phyloP scores from a whole-genome alignment of 2,113 vertebrate genomes.

The Muscicapa adusta region DNA sequence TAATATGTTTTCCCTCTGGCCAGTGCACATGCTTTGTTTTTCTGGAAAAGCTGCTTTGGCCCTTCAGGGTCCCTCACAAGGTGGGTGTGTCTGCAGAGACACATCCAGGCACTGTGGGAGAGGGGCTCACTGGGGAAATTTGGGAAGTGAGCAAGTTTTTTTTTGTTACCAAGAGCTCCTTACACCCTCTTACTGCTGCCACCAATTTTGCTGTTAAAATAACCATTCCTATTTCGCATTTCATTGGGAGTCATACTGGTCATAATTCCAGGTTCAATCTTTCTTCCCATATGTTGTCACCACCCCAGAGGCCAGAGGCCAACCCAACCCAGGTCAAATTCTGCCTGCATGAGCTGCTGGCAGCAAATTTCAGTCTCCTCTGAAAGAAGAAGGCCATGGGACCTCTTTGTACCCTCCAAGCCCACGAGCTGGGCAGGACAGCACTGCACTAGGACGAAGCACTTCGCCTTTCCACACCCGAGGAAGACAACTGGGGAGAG shows the following conservation, averaged over 20 bases:
- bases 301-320: accelerated
- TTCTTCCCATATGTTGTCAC: accelerated
- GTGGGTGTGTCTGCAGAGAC: background rate
- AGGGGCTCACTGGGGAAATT: background rate
- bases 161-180: background rate
- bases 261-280: background rate
- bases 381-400: background rate
- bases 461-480: accelerated
- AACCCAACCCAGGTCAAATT: background rate
- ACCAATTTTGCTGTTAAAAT: background rate
- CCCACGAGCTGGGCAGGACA: background rate
- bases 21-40: accelerated
- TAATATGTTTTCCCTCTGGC: background rate
- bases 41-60: background rate
- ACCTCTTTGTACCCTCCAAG: accelerated
- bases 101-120: background rate
- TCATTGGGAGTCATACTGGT: background rate
- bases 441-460: accelerated
- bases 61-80: background rate
- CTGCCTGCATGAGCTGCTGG: background rate
- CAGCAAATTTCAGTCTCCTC: background rate
- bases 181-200: background rate
- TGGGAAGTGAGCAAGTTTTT: accelerated
- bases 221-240: background rate
- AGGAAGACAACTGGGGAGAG: background rate